A percentile compares a stretch with the other conserved stretches of the same genome.
Conservation (phyloP, 2,797 vertebrate species). For the Squalus acanthias region DNA sequence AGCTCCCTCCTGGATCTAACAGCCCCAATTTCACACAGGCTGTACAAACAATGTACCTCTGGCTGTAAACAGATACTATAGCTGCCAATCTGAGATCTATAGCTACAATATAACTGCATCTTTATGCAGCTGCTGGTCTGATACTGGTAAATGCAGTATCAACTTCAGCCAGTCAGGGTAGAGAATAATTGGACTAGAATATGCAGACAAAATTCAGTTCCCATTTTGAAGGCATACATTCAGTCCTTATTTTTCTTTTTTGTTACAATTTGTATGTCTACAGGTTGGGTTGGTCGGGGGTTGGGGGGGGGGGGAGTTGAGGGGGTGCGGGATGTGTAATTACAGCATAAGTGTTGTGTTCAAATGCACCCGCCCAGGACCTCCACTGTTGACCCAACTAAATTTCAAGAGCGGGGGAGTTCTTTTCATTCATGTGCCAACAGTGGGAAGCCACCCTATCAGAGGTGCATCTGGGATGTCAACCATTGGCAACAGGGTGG, state of each 20-base stretch:
- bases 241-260: background rate
- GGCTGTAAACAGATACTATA: background rate
- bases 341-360: no score
- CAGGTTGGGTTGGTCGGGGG: no score
- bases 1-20: background rate
- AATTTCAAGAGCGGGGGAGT: background rate
- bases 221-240: background rate
- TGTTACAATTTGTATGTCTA: background rate
- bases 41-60: background rate
- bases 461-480: background rate
- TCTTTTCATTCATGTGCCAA: background rate
- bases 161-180: background rate
- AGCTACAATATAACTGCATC: background rate
- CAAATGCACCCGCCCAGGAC: no score
- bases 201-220: background rate
- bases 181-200: background rate
- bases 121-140: no score
- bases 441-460: background rate
- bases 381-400: background rate
- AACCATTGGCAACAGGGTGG: background rate
- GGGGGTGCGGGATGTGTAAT: no score
- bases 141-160: background rate
- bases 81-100: background rate
- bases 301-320: no score
- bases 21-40: background rate